phyloP scores from a whole-genome alignment of 2,797 vertebrate genomes.

The Rhinogobio ventralis region DNA sequence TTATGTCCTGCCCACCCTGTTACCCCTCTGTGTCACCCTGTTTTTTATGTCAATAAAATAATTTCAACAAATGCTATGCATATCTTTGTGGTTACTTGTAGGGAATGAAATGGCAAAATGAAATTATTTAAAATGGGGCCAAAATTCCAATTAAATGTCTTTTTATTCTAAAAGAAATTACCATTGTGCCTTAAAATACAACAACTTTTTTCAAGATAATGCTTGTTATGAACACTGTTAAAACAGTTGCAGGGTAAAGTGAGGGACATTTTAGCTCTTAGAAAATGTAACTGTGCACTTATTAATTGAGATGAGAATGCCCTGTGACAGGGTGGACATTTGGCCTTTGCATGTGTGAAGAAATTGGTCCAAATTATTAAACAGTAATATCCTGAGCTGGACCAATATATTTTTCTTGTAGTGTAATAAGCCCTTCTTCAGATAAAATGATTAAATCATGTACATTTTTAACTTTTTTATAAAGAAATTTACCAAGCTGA shows the following conservation, averaged over 20 bases:
- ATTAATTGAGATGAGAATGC: neutral
- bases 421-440: no score
- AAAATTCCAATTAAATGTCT: neutral
- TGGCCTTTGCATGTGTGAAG: neutral
- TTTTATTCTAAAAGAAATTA: neutral
- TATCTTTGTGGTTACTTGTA: neutral
- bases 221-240: no score
- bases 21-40: neutral
- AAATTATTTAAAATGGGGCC: neutral
- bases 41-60: neutral
- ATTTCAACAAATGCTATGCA: neutral
- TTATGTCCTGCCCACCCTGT: constrained; percentile 12
- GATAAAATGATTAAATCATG: no score
- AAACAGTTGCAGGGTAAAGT: neutral
- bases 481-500: no score
- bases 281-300: neutral
- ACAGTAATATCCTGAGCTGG: no score
- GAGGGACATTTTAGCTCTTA: neutral
- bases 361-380: no score
- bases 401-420: no score
- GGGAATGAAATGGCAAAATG: neutral
- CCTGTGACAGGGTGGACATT: neutral
- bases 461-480: no score
- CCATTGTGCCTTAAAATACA: neutral
- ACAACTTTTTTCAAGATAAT: neutral